phyloP scores from a whole-genome alignment of 1,140 invertebrate species.

The Onthophagus taurus region DNA sequence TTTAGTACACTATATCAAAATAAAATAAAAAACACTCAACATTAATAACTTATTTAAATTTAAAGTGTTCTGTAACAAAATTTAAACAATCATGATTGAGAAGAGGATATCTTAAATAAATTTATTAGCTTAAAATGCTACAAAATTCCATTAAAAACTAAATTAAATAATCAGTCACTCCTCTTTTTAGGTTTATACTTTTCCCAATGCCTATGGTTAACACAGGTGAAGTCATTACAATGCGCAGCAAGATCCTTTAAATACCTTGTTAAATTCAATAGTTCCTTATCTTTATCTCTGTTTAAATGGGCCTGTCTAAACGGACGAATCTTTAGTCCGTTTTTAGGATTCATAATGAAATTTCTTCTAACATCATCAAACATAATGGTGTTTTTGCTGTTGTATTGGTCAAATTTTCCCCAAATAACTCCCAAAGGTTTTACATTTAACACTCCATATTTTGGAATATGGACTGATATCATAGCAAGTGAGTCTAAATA shows the following conservation, averaged over 20 bases:
- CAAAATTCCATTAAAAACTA: too few species aligned
- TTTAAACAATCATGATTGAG: too few species aligned
- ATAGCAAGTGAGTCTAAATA: conserved; percentile 86
- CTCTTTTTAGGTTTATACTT: conserved; percentile 52
- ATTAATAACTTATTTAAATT: too few species aligned
- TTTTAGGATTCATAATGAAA: conserved; percentile 96
- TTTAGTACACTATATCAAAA: too few species aligned
- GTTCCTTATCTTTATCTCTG: conserved; percentile 72
- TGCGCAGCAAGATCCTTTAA: conserved; percentile 73
- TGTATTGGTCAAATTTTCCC: conserved; percentile 88
- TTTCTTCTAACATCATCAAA: conserved; percentile 95
- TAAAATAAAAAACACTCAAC: too few species aligned
- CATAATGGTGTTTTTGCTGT: conserved; percentile 92
- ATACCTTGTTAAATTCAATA: conserved; percentile 76
- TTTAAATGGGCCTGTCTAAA: conserved; percentile 87
- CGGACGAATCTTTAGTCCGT: conserved; percentile 80
- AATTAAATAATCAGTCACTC: conserved; percentile 13
- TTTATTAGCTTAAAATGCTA: too few species aligned
- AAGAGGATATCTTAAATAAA: too few species aligned
- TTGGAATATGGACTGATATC: conserved; percentile 82
- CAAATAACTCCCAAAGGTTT: conserved; percentile 95
- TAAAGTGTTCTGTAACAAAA: too few species aligned
- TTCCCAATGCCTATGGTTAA: conserved; percentile 91
- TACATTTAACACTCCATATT: conserved; percentile 85
- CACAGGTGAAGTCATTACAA: conserved; percentile 68